Percentiles rank a stretch among this genome's conserved stretches.
These are phyloP conservation scores for Chrysomallon squamiferum DNA, from an alignment of 1,140 invertebrate species.

Conservation along the genomic window DNA sequence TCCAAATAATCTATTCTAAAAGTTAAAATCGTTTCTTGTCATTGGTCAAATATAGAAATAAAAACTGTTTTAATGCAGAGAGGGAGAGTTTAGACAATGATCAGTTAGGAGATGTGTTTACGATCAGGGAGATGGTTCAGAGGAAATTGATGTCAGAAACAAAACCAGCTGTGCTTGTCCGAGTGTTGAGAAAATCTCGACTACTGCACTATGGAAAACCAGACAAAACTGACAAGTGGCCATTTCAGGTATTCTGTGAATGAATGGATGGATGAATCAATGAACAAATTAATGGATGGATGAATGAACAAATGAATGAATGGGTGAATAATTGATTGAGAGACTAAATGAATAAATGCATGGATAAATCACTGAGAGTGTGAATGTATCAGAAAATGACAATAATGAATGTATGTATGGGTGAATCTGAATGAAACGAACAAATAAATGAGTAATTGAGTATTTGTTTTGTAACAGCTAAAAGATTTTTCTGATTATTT, in stretches of 20 bases:
- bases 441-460: no score
- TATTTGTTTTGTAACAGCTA: no score
- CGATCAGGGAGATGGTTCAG: constrained; percentile 24
- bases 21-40: no score
- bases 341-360: background rate
- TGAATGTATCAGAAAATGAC: background rate
- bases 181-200: constrained; percentile 29
- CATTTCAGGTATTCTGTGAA: constrained; percentile 30
- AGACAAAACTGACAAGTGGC: constrained; percentile 34
- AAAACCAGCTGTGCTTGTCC: constrained; percentile 29
- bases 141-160: constrained; percentile 5
- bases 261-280: background rate
- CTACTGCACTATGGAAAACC: constrained; percentile 37
- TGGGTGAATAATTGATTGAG: no score
- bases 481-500: no score
- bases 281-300: background rate
- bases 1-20: no score
- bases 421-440: no score
- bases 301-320: background rate
- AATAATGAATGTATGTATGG: background rate
- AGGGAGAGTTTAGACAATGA: background rate
- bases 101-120: constrained; percentile 14
- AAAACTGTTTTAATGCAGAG: no score
- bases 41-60: no score
- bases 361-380: background rate